Evolutionary conservation across 2,113 vertebrate species (phyloP).

Genomic region (Anolis carolinensis): DNA sequence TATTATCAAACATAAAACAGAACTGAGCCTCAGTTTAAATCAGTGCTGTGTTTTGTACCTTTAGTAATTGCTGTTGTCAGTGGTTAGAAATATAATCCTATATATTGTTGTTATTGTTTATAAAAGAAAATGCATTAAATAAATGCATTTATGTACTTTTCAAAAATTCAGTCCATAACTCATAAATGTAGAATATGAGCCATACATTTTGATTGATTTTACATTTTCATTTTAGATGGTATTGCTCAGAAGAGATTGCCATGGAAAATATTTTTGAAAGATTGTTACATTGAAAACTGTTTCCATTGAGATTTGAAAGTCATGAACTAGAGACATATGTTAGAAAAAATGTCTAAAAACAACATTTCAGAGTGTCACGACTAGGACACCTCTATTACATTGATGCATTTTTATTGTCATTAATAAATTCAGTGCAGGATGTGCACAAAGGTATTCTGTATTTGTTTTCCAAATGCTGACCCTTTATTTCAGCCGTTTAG

Average conservation of each 20-base stretch:
- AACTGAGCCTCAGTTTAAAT: conserved; percentile 1
- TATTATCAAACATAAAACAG: conserved; percentile 23
- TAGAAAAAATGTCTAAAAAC: conserved; percentile 50
- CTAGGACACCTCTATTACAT: conserved; percentile 43
- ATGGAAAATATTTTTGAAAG: conserved; percentile 60
- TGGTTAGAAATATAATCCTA: conserved; percentile 38
- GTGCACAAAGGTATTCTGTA: background rate
- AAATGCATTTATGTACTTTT: conserved; percentile 54
- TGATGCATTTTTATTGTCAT: conserved; percentile 51
- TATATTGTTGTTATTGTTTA: conserved; percentile 58
- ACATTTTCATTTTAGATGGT: conserved; percentile 46
- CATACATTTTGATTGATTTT: conserved; percentile 67
- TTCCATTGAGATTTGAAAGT: conserved; percentile 46
- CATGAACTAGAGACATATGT: conserved; percentile 36
- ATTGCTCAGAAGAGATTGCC: conserved; percentile 54
- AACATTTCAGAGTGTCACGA: conserved; percentile 58
- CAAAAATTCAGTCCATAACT: conserved; percentile 55
- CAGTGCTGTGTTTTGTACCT: conserved; percentile 16
- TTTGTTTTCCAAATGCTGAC: conserved; percentile 36
- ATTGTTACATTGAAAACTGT: conserved; percentile 54
- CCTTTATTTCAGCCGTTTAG: conserved; percentile 22
- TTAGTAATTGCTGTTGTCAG: conserved; percentile 16
- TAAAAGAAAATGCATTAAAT: conserved; percentile 59
- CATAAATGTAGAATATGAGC: conserved; percentile 55
- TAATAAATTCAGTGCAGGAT: conserved; percentile 23